Base-by-base conservation (phyloP, 2,113 vertebrate species). In the Dicaeum eximium region DNA sequence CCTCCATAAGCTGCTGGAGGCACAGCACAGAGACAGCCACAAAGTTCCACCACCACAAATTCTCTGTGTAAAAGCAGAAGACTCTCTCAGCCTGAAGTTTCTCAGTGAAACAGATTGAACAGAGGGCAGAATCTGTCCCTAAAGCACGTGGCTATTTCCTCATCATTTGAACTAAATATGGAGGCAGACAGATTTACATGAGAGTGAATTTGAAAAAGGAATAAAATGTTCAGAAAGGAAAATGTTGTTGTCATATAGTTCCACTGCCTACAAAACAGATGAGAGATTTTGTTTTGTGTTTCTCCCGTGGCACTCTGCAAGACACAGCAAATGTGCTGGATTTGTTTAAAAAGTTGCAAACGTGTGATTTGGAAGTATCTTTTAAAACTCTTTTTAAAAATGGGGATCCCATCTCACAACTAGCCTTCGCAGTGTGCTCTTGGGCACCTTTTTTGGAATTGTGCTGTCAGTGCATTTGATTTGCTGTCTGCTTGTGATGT, bases 401-500 rank as follows among this genome's bases (percentile, higher is more conserved):
- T 75, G 80, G 30, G 80, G 82, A 95, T 92, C 71, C 81, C 58
- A 88, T 92, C 66, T 93, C 66, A 64, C 74, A 94, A 83, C 50
- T 85, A 96, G 61, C 75, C 79, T 96, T 92, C 13, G 6, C 44
- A 86, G 60, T 35, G 53, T 83, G 80, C 80, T 96, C 91, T 94
- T 89, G 92, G 94, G 86, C 94, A 96, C 94, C 95, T 89, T 97
- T 96, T 97, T 97, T 97, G 97, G 90, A 96, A 97, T 96, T 96
- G 93, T 84, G 94, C 88, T 61, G 73, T 96, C 94, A 92, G 69
- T 77, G 73, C 56, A 58, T 97, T 95, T 97, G 97, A 98, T 98
- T 98, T 98, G 97, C 95, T 97, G 96, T 98, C 97, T 97, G 95
- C 90, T 96, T 97, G 97, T 93, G 93, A 94, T 98, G 97, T 97